A percentile compares a stretch with the other conserved stretches of the same genome.
Conservation (phyloP, 2,888 invertebrate genomes). For the Dione vanillae region DNA sequence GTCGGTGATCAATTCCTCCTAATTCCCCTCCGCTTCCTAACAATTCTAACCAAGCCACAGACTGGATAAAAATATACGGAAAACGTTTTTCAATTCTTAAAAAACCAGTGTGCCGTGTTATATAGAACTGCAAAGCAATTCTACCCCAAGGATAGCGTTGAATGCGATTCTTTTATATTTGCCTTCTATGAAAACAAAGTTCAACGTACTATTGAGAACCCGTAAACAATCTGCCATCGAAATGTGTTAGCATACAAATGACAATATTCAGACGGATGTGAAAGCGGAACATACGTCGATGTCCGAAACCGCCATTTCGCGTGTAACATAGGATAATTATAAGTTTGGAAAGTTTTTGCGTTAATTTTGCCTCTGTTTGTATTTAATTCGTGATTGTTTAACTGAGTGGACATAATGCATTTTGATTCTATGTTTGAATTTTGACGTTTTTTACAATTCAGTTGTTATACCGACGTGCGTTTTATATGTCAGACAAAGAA, state of each 20-base stretch:
- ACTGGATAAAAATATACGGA: slow-evolving; percentile 7
- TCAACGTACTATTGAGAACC: slow-evolving; percentile 51
- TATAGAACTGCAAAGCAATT: background rate
- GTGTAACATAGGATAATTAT: slow-evolving; percentile 30
- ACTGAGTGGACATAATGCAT: background rate
- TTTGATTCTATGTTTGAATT: background rate
- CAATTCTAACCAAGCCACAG: slow-evolving; percentile 14
- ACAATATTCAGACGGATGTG: slow-evolving; percentile 60
- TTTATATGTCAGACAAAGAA: background rate
- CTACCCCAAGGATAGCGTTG: background rate
- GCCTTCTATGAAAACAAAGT: slow-evolving; percentile 12
- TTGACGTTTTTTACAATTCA: no score
- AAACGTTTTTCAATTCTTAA: no score
- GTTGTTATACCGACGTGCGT: background rate
- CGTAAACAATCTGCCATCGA: slow-evolving; percentile 48
- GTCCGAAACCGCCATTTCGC: slow-evolving; percentile 34
- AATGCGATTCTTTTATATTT: slow-evolving; percentile 23
- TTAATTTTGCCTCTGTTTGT: slow-evolving; percentile 8
- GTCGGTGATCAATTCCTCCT: slow-evolving; percentile 63
- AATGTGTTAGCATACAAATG: slow-evolving; percentile 57
- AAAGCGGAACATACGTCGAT: slow-evolving; percentile 55
- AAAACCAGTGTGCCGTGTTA: slow-evolving; percentile 31
- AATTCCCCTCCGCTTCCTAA: slow-evolving; percentile 56
- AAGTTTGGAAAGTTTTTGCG: slow-evolving; percentile 10
- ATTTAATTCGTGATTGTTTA: slow-evolving; percentile 1